These are phyloP conservation scores for Rhagium mordax DNA, from an alignment of 2,888 invertebrate genomes.

Conservation along the genomic window DNA sequence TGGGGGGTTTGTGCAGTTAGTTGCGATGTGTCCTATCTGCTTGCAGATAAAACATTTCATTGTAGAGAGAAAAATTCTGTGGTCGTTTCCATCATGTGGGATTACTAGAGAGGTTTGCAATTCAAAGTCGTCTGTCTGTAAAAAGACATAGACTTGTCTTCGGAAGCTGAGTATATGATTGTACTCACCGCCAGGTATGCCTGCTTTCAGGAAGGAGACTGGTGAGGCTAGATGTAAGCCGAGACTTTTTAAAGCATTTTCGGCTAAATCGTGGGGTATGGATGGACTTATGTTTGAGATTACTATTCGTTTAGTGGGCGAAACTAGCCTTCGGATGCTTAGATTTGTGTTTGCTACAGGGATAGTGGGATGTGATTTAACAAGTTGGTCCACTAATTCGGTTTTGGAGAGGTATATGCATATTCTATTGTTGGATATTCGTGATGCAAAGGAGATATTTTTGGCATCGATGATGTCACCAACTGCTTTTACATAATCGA, in stretches of 20 bases:
- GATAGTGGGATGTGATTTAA: too few species aligned
- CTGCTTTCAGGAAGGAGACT: slow-evolving; percentile 22
- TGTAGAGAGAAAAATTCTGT: too few species aligned
- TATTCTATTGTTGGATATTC: slow-evolving; percentile 47
- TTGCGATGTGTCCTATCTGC: neutral
- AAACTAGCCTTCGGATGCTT: too few species aligned
- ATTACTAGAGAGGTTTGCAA: neutral
- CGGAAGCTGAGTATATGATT: too few species aligned
- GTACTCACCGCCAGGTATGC: slow-evolving; percentile 21
- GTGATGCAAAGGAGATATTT: too few species aligned
- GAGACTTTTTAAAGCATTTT: neutral
- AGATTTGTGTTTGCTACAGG: slow-evolving; percentile 7
- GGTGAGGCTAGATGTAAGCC: neutral
- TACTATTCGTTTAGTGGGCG: too few species aligned
- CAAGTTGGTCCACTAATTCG: slow-evolving; percentile 39
- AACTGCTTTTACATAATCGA: too few species aligned
- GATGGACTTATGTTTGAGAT: too few species aligned
- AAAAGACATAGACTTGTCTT: slow-evolving; percentile 17
- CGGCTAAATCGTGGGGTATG: too few species aligned
- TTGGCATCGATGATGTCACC: too few species aligned
- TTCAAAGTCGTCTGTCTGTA: neutral
- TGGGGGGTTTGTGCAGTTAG: neutral
- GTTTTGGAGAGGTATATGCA: slow-evolving; percentile 40
- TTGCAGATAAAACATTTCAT: neutral
- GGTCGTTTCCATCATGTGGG: neutral